These are phyloP conservation scores for Spilogale gracilis DNA, from an alignment of 2,113 vertebrate species.

Conservation along the genomic window DNA sequence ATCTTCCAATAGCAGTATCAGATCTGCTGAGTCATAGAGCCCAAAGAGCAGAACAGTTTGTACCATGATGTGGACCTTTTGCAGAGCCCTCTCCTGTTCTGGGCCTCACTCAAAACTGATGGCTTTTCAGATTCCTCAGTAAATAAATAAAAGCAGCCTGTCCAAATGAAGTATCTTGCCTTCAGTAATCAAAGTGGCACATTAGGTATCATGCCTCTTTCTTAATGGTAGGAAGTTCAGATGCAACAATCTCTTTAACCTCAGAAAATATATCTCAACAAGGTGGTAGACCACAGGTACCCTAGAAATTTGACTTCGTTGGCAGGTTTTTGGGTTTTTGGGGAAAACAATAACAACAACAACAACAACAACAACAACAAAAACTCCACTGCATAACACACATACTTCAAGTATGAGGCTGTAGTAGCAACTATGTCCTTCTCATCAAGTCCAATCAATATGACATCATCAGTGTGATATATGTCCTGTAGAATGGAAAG, in stretches of 20 bases:
- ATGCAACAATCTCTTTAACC: not conserved
- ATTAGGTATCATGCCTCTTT: not conserved
- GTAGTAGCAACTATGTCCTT: not conserved
- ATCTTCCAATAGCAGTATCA: not conserved
- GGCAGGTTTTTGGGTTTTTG: not conserved
- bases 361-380: no score
- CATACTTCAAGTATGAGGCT: not conserved
- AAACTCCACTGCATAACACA: not conserved
- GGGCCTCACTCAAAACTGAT: not conserved
- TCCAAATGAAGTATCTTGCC: not conserved
- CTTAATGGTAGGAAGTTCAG: not conserved
- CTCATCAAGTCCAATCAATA: not conserved
- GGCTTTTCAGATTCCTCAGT: not conserved
- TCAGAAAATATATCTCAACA: not conserved
- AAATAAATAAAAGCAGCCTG: not conserved
- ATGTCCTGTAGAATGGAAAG: not conserved
- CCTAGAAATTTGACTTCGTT: not conserved
- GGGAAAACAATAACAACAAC: no score
- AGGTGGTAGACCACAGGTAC: fast-evolving
- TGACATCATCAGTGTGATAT: not conserved
- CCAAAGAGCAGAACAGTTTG: not conserved
- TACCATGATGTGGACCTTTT: not conserved
- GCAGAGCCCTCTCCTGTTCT: not conserved
- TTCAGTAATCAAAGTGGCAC: not conserved
- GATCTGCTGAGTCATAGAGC: not conserved